phyloP scores from a whole-genome alignment of 2,888 invertebrate species.

The Spicauda simplicius region DNA sequence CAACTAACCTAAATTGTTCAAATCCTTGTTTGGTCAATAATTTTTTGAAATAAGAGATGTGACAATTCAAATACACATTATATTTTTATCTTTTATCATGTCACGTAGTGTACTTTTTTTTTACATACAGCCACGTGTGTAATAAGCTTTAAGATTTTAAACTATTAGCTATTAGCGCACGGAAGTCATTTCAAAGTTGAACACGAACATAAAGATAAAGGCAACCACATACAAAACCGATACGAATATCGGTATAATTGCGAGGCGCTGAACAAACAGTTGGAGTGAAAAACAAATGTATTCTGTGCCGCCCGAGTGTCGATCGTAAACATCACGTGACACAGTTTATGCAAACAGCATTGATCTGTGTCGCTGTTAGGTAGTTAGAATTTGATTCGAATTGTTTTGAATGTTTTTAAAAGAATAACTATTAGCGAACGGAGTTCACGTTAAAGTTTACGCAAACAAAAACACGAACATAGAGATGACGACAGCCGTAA shows the following conservation, averaged over 20 bases:
- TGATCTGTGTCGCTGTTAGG: slow-evolving; percentile 12
- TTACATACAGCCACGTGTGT: too few relatives aligned
- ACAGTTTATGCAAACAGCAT: not conserved
- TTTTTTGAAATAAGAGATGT: too few relatives aligned
- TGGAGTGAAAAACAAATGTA: slow-evolving; percentile 21
- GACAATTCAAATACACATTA: too few relatives aligned
- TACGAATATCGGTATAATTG: slow-evolving; percentile 11
- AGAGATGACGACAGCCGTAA: not conserved
- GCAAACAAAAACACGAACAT: slow-evolving; percentile 1
- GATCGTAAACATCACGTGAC: slow-evolving; percentile 16
- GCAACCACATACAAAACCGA: not conserved
- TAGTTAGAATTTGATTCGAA: slow-evolving; percentile 3
- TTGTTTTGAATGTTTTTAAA: too few relatives aligned
- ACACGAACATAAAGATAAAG: not conserved
- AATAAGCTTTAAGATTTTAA: too few relatives aligned
- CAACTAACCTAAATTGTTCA: too few relatives aligned
- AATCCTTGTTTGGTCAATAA: too few relatives aligned
- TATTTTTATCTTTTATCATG: too few relatives aligned
- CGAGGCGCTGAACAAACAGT: slow-evolving; percentile 10
- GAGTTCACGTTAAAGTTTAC: not conserved
- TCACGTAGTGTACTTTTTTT: too few relatives aligned
- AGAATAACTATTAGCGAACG: too few relatives aligned
- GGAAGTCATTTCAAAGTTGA: not conserved
- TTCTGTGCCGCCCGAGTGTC: slow-evolving; percentile 11
- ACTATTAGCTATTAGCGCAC: too few relatives aligned